These are phyloP conservation scores for Callosobruchus maculatus DNA, from an alignment of 2,888 invertebrate genomes.

Conservation along the genomic window DNA sequence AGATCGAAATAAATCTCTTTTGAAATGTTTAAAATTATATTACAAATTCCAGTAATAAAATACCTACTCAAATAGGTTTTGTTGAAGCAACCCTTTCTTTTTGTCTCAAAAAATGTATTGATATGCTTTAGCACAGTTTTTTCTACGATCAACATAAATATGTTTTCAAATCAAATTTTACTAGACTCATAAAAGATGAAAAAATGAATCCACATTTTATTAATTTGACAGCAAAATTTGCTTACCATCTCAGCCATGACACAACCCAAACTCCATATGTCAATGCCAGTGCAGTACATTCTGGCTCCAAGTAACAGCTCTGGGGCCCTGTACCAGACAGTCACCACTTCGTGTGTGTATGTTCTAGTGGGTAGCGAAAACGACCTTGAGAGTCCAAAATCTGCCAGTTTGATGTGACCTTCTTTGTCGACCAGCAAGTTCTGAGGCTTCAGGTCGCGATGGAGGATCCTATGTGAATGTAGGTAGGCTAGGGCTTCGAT, in stretches of 20 bases:
- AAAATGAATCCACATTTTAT: too few relatives aligned
- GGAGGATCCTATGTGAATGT: constrained; percentile 84
- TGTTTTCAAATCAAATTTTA: too few relatives aligned
- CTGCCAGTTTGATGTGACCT: constrained; percentile 90
- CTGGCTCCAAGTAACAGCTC: constrained; percentile 90
- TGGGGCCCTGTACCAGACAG: constrained; percentile 96
- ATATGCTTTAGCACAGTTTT: too few relatives aligned
- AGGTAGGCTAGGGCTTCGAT: constrained; percentile 85
- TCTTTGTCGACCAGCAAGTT: constrained; percentile 85
- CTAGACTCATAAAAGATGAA: too few relatives aligned
- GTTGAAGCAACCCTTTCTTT: too few relatives aligned
- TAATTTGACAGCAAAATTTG: neutral
- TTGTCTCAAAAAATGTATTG: too few relatives aligned
- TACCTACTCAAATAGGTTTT: too few relatives aligned
- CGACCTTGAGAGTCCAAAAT: constrained; percentile 92
- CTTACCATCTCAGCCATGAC: constrained; percentile 93
- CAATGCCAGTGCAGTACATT: constrained; percentile 88
- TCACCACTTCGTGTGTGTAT: constrained; percentile 95
- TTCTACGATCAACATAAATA: too few relatives aligned
- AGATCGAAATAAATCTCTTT: too few relatives aligned
- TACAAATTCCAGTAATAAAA: too few relatives aligned
- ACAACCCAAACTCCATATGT: constrained; percentile 95
- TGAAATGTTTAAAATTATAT: too few relatives aligned
- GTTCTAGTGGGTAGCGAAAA: constrained; percentile 89
- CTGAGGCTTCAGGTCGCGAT: constrained; percentile 93